These are phyloP conservation scores for Sinodicranocentrus sp. DNA, from an alignment of 2,888 invertebrate species.

Conservation along the genomic window DNA sequence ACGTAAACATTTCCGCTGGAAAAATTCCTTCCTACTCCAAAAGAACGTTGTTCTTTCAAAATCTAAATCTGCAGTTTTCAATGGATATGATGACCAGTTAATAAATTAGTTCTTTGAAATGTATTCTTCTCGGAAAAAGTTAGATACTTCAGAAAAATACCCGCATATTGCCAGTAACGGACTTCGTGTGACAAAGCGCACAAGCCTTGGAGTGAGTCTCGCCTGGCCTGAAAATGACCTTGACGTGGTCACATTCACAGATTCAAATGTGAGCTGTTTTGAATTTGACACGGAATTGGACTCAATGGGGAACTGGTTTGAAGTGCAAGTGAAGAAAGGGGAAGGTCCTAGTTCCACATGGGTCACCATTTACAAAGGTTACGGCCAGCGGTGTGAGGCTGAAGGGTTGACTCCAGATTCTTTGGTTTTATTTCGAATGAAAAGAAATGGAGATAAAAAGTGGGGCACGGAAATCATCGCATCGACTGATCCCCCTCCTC, in stretches of 20 bases:
- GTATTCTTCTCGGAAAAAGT: neutral
- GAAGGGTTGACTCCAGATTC: slow-evolving; percentile 68
- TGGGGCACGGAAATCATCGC: slow-evolving; percentile 72
- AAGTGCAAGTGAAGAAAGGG: slow-evolving; percentile 67
- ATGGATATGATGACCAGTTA: too few relatives aligned
- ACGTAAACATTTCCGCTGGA: too few relatives aligned
- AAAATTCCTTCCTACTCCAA: too few relatives aligned
- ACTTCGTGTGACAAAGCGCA: slow-evolving; percentile 63
- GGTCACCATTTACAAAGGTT: slow-evolving; percentile 71
- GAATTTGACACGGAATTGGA: slow-evolving; percentile 44
- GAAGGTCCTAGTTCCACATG: slow-evolving; percentile 15
- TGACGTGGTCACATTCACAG: slow-evolving; percentile 57
- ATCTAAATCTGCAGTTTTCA: too few relatives aligned
- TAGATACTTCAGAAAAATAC: slow-evolving; percentile 13
- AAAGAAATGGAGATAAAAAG: slow-evolving; percentile 56
- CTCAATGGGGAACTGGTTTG: slow-evolving; percentile 60
- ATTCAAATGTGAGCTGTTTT: slow-evolving; percentile 39
- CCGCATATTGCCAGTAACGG: slow-evolving; percentile 68
- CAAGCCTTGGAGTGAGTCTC: slow-evolving; percentile 56
- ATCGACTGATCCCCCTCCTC: slow-evolving; percentile 71
- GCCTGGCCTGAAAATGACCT: slow-evolving; percentile 60
- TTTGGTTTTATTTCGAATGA: slow-evolving; percentile 69
- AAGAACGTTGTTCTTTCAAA: too few relatives aligned
- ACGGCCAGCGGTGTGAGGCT: slow-evolving; percentile 62
- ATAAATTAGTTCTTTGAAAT: neutral